Base-by-base conservation (phyloP, 2,113 vertebrate species). In the Pitta sordida region DNA sequence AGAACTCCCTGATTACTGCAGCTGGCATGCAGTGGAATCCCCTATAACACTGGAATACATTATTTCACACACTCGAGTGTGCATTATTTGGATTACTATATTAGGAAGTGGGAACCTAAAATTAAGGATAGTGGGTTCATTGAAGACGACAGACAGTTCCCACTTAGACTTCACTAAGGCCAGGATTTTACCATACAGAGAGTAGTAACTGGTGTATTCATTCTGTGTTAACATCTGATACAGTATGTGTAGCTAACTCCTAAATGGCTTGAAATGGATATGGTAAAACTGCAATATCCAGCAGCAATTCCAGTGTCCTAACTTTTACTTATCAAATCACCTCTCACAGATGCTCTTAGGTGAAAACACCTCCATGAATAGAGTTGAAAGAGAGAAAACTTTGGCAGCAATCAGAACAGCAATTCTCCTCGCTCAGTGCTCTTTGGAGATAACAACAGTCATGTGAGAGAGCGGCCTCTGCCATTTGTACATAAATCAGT, bases 1-100 rank as follows among this genome's bases (percentile, higher is more conserved):
- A 63, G 49, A 92, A 46, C 29, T 37, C 8, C 27, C 8, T 0
- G 0, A 46, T 24, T 36, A 59, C 0, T 46, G n/a, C n/a, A 64
- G 49, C 13, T 76, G 37, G 36, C 49, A 60, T 18, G 51, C 41
- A 56, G 32, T 20, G 44, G n/a, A 60, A 71, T 64, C 68, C 60
- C 65, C 44, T 32, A 17, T 12, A 63, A 43, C n/a, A 71, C 29
- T 48, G 41, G 15, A 58, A 59, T 30, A 11, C 30, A 71, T 27
- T 17, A 43, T 6, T 39, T 46, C 30, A 52, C 56, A 32, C 15
- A 11, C 26, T 69, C 24, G 46, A 46, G 44, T 1, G 1, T 36
- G 36, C 10, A 16, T 55, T 41, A 56, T 21, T 76, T 49, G 23
- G 65, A 58, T 60, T 58, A 48, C 24, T 62, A 22, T 13, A 2